Conservation (phyloP, 2,797 vertebrate genomes). For the Sternotherus odoratus region DNA sequence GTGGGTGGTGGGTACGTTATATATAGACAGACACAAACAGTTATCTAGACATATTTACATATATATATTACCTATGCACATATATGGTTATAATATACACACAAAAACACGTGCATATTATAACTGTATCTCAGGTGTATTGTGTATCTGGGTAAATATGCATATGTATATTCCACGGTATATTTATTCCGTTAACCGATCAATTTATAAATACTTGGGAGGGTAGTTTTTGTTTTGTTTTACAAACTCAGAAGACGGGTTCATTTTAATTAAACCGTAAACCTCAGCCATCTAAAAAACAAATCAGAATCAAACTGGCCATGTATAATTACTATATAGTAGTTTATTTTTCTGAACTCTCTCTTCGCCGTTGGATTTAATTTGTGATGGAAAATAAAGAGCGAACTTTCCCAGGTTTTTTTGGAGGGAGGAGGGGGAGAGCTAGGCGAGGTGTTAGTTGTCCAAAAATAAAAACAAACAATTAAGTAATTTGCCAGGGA, state of each 20-base stretch:
- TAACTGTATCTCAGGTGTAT: no score
- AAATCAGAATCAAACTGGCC: not conserved
- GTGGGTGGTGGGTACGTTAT: not conserved
- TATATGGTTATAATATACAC: not conserved
- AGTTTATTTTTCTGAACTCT: no score
- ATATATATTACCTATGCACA: not conserved
- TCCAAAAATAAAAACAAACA: not conserved
- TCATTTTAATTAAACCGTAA: not conserved
- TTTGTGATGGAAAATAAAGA: not conserved
- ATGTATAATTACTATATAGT: not conserved
- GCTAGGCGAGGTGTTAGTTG: not conserved
- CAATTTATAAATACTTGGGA: not conserved
- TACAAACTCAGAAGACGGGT: not conserved
- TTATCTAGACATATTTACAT: not conserved
- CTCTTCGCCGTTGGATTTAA: not conserved
- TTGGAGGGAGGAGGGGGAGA: fast-evolving
- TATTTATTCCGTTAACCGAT: not conserved
- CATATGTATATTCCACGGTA: no score
- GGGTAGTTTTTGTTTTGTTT: not conserved
- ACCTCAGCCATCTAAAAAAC: not conserved
- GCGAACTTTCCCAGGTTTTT: not conserved
- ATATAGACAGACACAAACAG: not conserved
- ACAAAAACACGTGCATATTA: no score
- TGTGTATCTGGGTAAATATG: no score
- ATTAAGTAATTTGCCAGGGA: not conserved